phyloP scores from a whole-genome alignment of 2,888 invertebrate species.

The Nasonovia ribisnigri region DNA sequence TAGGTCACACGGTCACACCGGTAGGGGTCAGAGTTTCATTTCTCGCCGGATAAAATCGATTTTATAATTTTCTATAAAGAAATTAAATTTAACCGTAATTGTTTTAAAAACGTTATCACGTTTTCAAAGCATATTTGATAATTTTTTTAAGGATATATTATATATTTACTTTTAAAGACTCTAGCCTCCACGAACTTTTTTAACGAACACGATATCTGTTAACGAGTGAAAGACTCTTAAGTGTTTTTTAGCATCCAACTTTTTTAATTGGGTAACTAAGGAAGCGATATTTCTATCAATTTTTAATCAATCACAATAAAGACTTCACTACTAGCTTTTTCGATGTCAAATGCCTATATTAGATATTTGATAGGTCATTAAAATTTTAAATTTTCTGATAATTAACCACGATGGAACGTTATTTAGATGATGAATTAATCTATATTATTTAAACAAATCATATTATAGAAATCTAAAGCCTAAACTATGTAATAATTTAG shows the following conservation, averaged over 20 bases:
- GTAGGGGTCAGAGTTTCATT: background rate
- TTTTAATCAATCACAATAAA: background rate
- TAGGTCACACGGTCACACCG: background rate
- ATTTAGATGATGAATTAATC: background rate
- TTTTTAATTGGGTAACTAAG: background rate
- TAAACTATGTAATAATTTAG: background rate
- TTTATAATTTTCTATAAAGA: background rate
- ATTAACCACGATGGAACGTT: background rate
- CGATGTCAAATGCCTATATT: background rate
- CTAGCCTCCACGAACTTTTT: background rate
- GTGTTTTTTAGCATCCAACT: background rate
- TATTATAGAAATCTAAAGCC: background rate
- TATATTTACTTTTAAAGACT: background rate
- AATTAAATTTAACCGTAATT: background rate
- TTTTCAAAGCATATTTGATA: background rate
- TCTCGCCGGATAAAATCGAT: background rate
- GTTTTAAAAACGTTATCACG: background rate
- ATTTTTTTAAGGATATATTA: background rate
- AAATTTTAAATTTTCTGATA: background rate
- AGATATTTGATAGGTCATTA: background rate
- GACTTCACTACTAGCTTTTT: background rate
- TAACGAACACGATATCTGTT: background rate
- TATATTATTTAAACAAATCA: background rate
- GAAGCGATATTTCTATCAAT: background rate
- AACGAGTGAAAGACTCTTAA: background rate